Evolutionary conservation across 2,113 vertebrate species (phyloP).

Genomic region (Scytalopus superciliaris): DNA sequence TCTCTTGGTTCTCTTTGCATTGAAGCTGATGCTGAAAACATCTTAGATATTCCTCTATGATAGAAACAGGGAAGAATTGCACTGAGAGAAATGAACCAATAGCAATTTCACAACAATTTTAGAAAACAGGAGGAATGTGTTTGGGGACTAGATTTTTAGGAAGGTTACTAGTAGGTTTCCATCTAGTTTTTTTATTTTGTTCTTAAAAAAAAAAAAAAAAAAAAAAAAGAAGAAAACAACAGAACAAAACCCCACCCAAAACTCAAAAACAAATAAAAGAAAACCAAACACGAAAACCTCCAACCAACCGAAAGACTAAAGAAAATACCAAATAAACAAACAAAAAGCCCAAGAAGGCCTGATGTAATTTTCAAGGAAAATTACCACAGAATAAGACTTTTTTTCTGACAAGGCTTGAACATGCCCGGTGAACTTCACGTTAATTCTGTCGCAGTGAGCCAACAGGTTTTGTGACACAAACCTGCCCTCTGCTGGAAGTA

Average conservation of each 20-base stretch:
- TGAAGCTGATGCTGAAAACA: background rate
- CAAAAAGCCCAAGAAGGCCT: background rate
- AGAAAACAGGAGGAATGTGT: background rate
- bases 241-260: background rate
- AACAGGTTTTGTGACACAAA: background rate
- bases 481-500: constrained; percentile 58
- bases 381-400: background rate
- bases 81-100: background rate
- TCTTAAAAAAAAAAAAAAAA: background rate
- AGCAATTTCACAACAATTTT: background rate
- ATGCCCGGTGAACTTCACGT: background rate
- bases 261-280: background rate
- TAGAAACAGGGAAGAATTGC: background rate
- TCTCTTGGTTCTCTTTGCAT: background rate
- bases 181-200: background rate
- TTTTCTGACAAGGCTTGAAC: background rate
- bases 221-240: too few species aligned
- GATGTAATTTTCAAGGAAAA: background rate
- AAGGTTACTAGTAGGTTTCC: background rate
- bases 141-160: background rate
- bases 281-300: too few species aligned
- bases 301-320: background rate
- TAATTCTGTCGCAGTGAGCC: rapidly evolving
- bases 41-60: background rate
- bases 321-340: too few species aligned